Percentiles rank a stretch among this genome's conserved stretches.
Evolutionary conservation across 1,140 invertebrate genomes (phyloP).

Genomic region (Condylostylus longicornis): DNA sequence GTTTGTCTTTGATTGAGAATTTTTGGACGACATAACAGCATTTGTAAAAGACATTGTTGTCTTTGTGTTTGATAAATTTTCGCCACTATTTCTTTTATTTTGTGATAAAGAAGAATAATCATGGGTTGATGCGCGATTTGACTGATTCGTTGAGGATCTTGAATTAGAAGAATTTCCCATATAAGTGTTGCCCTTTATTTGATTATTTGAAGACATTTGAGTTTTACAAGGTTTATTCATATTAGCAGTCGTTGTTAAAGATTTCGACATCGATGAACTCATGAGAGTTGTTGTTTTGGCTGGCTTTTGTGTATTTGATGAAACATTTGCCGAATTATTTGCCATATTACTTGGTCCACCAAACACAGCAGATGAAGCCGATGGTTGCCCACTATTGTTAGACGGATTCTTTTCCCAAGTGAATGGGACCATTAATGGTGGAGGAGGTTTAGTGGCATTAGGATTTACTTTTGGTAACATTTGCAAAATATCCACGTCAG

Average conservation of each 20-base stretch:
- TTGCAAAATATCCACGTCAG: conserved; percentile 78
- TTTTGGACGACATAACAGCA: conserved; percentile 37
- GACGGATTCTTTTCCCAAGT: conserved; percentile 35
- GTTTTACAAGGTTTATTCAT: neutral
- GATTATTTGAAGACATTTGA: neutral
- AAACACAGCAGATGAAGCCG: conserved; percentile 4
- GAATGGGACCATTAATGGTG: conserved; percentile 10
- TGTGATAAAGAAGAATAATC: neutral
- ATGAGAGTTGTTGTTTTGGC: conserved; percentile 22
- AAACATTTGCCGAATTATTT: conserved; percentile 5
- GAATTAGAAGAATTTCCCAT: neutral
- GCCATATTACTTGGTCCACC: neutral
- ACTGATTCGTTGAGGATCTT: neutral
- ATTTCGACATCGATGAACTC: conserved; percentile 12
- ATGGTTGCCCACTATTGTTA: conserved; percentile 34
- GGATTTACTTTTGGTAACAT: conserved; percentile 58
- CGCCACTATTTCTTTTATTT: neutral
- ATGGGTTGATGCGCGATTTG: too few species aligned
- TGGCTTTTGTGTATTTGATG: conserved; percentile 21
- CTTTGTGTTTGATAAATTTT: conserved; percentile 24
- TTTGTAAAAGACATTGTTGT: conserved; percentile 47
- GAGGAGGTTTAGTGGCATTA: conserved; percentile 25
- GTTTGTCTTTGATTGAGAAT: conserved; percentile 6
- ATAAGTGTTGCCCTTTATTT: neutral
- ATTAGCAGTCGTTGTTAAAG: neutral